Evolutionary conservation across 1,140 invertebrate species (phyloP), one percentile per base, ranked within the genome.

Genomic region (Drosophila baimaii): DNA sequence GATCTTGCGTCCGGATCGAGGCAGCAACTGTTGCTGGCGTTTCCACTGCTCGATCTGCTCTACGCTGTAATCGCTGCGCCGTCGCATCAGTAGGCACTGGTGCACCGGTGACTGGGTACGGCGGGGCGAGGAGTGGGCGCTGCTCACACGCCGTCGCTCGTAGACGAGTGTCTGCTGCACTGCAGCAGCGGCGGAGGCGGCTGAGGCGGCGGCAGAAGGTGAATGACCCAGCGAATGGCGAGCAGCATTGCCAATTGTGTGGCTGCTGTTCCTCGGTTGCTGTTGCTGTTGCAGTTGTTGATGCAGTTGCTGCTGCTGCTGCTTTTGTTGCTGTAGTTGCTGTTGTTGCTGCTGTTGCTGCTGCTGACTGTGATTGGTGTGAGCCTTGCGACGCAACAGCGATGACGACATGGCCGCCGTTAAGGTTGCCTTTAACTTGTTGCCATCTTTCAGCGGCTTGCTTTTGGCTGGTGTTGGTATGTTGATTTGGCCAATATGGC

Each of bases 41-140:
- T 89, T 89, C 81, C 77, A 89, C 62, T 84, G 84, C 74, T 89
- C 85, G 65, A 89, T 89, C 62, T 89, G 85, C 49, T 89, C 84
- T 9, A 89, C 81, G 37, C 84, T 89, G 47, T 89, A 91, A 65
- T 91, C 90, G 77, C 90, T 91, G 54, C 90, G 90, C 43, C 90
- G 86, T 27, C 90, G 90, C 80, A 91, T 71, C 29, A 91, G 43
- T 37, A 91, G 43, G 74, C 90, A 91, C 43, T 91, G 75, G 74
- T 90, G 90, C 47, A 91, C 82, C 8, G 82, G 82, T 8, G 85
- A 86, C 19, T 77, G 73, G 29, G 83, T 69, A 5, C 77, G 82
- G 15, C 66, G 86, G 21, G 85, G 85, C 13, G 85, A 84, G 46
- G 81, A 68, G 73, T 81, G 78, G 51, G 84, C 74, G 47, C 84